Conservation (phyloP, 2,888 invertebrate species). For the Ferdinandea cuprea region DNA sequence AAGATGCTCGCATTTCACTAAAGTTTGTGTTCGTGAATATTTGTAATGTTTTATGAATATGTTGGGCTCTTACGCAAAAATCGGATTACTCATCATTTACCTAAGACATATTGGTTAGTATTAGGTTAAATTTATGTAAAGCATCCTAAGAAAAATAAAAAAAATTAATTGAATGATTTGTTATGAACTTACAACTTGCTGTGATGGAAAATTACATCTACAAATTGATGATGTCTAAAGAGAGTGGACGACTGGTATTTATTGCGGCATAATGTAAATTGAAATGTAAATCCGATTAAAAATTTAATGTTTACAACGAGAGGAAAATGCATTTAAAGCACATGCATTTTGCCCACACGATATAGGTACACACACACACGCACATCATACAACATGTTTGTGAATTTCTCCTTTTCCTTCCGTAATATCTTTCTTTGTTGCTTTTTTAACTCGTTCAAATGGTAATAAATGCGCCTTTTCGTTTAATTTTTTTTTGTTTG, state of each 20-base stretch:
- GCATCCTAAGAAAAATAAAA: neutral
- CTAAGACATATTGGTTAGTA: conserved; percentile 64
- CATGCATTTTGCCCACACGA: neutral
- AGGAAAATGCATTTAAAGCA: neutral
- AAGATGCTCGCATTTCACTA: conserved; percentile 36
- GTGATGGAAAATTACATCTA: neutral
- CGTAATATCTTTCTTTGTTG: conserved; percentile 35
- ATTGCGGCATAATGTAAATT: neutral
- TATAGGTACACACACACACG: neutral
- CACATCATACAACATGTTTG: neutral
- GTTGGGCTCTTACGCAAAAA: conserved; percentile 69
- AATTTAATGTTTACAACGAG: neutral
- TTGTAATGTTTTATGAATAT: conserved; percentile 70
- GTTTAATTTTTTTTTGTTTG: neutral
- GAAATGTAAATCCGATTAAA: neutral
- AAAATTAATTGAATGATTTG: neutral
- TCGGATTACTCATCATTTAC: conserved; percentile 67
- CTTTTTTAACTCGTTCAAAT: conserved; percentile 22
- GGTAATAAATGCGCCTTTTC: neutral
- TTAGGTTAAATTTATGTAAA: neutral
- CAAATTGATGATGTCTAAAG: neutral
- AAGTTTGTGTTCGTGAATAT: conserved; percentile 32
- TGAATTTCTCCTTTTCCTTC: conserved; percentile 43
- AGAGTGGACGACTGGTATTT: neutral
- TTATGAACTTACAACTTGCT: neutral